Percentiles rank a stretch among this genome's conserved stretches.
phyloP scores from a whole-genome alignment of 1,140 invertebrate genomes.

The Kradibia gibbosae region DNA sequence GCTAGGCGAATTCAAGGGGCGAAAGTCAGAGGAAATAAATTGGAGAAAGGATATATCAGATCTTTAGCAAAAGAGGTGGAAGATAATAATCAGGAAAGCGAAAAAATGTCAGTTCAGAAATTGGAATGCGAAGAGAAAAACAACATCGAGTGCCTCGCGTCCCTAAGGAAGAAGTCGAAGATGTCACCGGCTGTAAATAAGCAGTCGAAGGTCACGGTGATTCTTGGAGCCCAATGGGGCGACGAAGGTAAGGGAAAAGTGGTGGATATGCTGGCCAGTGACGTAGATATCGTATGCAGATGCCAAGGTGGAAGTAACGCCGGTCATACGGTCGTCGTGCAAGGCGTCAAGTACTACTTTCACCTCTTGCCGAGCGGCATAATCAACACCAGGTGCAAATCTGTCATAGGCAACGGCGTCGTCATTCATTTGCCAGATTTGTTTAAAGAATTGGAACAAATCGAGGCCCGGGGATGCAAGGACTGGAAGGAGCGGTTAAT shows the following conservation, averaged over 20 bases:
- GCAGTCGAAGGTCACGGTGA: constrained; percentile 86
- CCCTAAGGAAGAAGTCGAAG: not conserved
- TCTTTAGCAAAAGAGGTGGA: not conserved
- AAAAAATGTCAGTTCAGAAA: constrained; percentile 23
- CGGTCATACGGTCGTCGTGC: constrained; percentile 98
- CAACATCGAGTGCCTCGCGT: too few relatives aligned
- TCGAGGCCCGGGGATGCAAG: constrained; percentile 90
- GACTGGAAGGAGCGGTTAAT: constrained; percentile 89
- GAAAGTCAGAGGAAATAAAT: not conserved
- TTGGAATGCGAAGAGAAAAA: not conserved
- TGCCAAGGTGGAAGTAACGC: constrained; percentile 99
- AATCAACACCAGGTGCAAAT: constrained; percentile 91
- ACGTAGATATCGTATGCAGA: constrained; percentile 94
- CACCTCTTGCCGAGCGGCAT: constrained; percentile 98
- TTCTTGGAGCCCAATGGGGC: constrained; percentile 99
- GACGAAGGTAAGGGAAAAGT: constrained; percentile 99
- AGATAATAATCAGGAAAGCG: not conserved
- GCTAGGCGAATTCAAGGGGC: too few relatives aligned
- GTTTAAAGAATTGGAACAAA: constrained; percentile 95
- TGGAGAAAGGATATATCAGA: not conserved
- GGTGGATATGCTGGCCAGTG: constrained; percentile 93
- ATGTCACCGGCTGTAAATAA: not conserved
- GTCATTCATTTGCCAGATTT: constrained; percentile 97
- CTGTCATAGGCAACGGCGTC: constrained; percentile 99
- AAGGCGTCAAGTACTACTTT: constrained; percentile 95